Conservation (phyloP, 30 jellyfish, hydroid and myxozoan genomes). For the Turritopsis rubra region DNA sequence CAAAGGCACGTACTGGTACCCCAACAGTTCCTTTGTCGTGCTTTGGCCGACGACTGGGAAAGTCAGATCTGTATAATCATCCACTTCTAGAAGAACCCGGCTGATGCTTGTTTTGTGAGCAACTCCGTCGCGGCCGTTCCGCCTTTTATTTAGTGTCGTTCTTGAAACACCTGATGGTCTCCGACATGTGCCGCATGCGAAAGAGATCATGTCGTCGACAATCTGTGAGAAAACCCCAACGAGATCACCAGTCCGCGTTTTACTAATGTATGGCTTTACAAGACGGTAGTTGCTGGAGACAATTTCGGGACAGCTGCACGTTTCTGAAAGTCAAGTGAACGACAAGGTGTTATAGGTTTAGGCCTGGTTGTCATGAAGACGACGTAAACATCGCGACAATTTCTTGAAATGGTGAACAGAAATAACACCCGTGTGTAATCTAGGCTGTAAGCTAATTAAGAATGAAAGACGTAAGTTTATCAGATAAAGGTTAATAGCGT, state of each 20-base stretch:
- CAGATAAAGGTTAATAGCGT: no score
- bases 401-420: no score
- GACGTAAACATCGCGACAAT: no score
- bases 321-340: conserved; percentile 20
- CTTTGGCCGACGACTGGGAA: conserved; percentile 20
- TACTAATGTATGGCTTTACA: conserved; percentile 5
- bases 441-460: not conserved
- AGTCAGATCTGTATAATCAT: conserved; percentile 16
- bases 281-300: conserved; percentile 47
- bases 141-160: not conserved
- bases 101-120: not conserved
- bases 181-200: conserved; percentile 24
- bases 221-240: conserved; percentile 18
- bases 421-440: not conserved
- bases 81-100: not conserved
- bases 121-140: conserved; percentile 10
- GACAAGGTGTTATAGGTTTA: not conserved
- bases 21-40: not conserved
- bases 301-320: conserved; percentile 64
- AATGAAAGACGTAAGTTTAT: not conserved
- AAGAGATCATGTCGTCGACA: conserved; percentile 6
- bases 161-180: conserved; percentile 23
- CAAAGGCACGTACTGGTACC: conserved; percentile 3
- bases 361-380: not conserved
- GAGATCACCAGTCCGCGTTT: not conserved